Base-by-base conservation (phyloP, 2,113 vertebrate species). In the Calonectris borealis region DNA sequence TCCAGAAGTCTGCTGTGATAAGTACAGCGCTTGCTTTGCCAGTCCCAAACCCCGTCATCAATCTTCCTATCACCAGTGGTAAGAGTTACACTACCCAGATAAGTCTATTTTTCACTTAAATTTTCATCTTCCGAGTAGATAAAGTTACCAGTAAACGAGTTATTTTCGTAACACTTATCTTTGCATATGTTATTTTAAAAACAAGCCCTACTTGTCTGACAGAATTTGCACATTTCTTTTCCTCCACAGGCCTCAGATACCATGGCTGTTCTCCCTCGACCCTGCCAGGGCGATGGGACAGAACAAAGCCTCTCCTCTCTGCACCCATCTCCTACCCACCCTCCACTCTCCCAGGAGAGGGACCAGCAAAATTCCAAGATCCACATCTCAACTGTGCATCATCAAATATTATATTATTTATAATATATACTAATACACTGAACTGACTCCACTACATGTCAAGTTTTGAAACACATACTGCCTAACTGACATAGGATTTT, bases 201-300 rank as follows among this genome's bases (percentile, higher is more conserved):
- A 34, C 22, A 91, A 85, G 52, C 36, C 31, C 57, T 72, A 22
- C 32, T 44, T 15, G 11, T 36, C 61, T 40, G 58, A 57, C 40
- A 54, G 66, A 85, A 68, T n/a, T 49, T 49, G 34, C 58, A 69
- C 34, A 11, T 40, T 76, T 16, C 18, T 68, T 22, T 79, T 76
- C 52, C 40, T 91, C 70, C 7, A 4, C 29, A 38, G 32, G 36
- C 70, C 76, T 10, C 62, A 61, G 42, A 36, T 14, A 65, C 25
- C 31, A 16, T 0, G 5, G n/a, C 31, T 48, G 26, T 2, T 73
- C 62, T 79, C 24, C 27, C 25, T n/a, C 3, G 1, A 51, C 10
- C 32, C 29, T 60, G 42, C 27, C 40, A 44, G 9, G 66, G 8
- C 1, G 1, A 17, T 2, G 2, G 40, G 32, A 71, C 2, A 5